A percentile compares a stretch with the other conserved stretches of the same genome.
Evolutionary conservation across 2,113 vertebrate species (phyloP).

Genomic region (Etheostoma spectabile): DNA sequence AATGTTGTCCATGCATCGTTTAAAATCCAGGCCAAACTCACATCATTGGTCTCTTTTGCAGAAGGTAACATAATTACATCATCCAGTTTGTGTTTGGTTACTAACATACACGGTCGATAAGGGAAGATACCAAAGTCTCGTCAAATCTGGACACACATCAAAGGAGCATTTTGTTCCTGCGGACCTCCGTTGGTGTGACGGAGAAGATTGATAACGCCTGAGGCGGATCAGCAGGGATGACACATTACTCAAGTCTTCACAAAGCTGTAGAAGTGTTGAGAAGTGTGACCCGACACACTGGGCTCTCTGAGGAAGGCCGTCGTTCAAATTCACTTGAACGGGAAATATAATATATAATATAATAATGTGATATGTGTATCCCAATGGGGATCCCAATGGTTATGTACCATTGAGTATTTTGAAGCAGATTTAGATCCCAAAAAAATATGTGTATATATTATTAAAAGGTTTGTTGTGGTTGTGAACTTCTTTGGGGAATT

Average conservation of each 20-base stretch:
- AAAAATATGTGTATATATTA: too few relatives aligned
- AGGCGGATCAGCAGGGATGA: constrained; percentile 45
- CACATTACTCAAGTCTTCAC: constrained; percentile 6
- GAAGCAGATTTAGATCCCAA: too few relatives aligned
- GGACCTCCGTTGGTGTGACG: constrained; percentile 40
- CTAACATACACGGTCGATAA: constrained; percentile 51
- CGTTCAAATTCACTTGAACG: background rate
- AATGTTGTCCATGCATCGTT: background rate
- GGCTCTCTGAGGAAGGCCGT: background rate
- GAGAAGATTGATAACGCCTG: constrained; percentile 61
- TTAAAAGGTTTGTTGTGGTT: too few relatives aligned
- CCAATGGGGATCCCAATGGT: too few relatives aligned
- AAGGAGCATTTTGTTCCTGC: constrained; percentile 27
- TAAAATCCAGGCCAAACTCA: background rate
- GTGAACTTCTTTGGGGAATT: too few relatives aligned
- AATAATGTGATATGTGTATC: background rate
- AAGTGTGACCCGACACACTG: constrained; percentile 10
- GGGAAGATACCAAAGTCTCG: constrained; percentile 47
- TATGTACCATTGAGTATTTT: too few relatives aligned
- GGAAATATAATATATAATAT: too few relatives aligned
- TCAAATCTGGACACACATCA: constrained; percentile 56
- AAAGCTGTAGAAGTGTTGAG: constrained; percentile 20
- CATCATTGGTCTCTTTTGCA: background rate
- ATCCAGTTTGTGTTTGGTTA: constrained; percentile 49
- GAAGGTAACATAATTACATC: constrained; percentile 25